Evolutionary conservation across 2,113 vertebrate genomes (phyloP).

Genomic region (Athene noctua): DNA sequence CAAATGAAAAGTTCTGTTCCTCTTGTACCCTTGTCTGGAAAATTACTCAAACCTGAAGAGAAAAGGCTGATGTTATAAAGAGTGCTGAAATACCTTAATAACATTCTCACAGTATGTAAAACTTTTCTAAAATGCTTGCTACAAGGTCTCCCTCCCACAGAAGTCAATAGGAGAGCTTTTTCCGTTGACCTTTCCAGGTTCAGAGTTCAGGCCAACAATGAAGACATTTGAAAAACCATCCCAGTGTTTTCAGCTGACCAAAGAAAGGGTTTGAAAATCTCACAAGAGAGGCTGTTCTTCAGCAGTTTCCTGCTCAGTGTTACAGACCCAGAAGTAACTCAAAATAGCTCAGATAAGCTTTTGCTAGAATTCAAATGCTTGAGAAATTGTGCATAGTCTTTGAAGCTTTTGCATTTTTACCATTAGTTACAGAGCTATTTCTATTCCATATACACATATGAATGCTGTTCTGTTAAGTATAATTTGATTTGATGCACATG

Average conservation of each 20-base stretch:
- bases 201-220: background rate
- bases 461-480: background rate
- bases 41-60: background rate
- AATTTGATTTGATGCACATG: constrained; percentile 4
- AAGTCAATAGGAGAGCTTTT: background rate
- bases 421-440: background rate
- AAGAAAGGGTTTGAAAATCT: background rate
- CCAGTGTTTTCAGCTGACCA: background rate
- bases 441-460: background rate
- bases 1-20: background rate
- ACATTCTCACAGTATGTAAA: fast-evolving
- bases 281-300: background rate
- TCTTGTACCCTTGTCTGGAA: background rate
- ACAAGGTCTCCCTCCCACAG: background rate
- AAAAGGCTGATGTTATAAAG: background rate
- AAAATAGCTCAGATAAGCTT: background rate
- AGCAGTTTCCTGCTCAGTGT: background rate
- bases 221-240: background rate
- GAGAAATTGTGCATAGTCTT: background rate
- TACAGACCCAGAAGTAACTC: background rate
- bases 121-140: background rate
- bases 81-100: background rate
- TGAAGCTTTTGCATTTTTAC: background rate
- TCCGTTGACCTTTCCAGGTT: background rate
- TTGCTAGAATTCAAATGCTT: background rate